A percentile compares a stretch with the other conserved stretches of the same genome.
phyloP scores from a whole-genome alignment of 2,797 vertebrate species.

The Emys orbicularis region DNA sequence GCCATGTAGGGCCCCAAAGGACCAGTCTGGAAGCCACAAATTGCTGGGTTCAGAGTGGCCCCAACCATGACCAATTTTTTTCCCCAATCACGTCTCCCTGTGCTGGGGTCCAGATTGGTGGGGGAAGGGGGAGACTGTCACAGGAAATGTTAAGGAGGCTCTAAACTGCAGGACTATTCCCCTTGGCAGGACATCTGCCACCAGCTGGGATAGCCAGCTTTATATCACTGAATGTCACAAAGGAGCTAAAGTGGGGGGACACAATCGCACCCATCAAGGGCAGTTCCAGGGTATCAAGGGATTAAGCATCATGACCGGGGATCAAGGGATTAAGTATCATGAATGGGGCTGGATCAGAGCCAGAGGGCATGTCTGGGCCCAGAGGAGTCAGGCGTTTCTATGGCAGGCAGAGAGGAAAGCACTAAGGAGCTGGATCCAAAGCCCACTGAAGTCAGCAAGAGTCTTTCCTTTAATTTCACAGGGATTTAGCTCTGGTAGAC shows the following conservation, averaged over 20 bases:
- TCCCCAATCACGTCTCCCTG: not conserved
- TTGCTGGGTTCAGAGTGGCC: not conserved
- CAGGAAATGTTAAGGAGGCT: not conserved
- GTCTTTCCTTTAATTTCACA: not conserved
- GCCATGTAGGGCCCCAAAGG: not conserved
- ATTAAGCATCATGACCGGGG: not conserved
- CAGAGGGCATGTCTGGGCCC: not conserved
- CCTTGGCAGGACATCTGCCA: slow-evolving; percentile 18
- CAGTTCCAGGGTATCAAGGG: not conserved
- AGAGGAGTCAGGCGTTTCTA: not conserved
- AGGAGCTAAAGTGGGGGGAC: not conserved
- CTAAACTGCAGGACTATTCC: slow-evolving; percentile 20
- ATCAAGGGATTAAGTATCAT: not conserved
- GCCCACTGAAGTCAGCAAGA: not conserved
- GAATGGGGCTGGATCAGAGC: not conserved
- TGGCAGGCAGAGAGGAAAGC: not conserved
- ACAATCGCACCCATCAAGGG: not conserved
- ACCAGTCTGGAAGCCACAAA: not conserved
- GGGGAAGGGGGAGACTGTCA: not conserved
- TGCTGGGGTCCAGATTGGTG: not conserved
- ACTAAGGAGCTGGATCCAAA: not conserved
- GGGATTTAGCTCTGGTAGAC: not conserved
- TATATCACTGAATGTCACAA: not conserved
- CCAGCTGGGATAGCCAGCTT: not conserved
- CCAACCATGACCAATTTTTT: not conserved